These are phyloP conservation scores for Nemurella pictetii DNA, from an alignment of 2,888 invertebrate species.

Conservation along the genomic window DNA sequence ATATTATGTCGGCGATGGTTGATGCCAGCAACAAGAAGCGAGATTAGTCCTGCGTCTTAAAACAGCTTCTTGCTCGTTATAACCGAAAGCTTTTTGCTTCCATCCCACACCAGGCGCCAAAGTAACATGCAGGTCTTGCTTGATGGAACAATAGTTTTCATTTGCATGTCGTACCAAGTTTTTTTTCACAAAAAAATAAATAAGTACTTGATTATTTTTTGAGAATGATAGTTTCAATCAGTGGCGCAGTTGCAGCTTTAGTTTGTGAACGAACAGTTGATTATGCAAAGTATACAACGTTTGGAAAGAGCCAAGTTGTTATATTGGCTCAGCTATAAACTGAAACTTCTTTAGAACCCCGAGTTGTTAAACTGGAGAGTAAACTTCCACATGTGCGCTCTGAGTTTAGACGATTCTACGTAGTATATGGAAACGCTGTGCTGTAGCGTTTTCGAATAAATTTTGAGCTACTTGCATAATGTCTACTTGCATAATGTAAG, in stretches of 20 bases:
- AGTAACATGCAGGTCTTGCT: background rate
- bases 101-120: background rate
- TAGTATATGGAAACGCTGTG: background rate
- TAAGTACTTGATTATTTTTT: background rate
- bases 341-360: background rate
- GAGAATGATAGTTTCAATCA: background rate
- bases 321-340: constrained; percentile 5
- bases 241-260: background rate
- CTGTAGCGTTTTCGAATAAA: background rate
- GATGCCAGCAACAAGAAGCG: background rate
- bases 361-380: constrained; percentile 4
- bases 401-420: background rate
- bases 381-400: background rate
- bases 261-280: background rate
- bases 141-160: too few relatives aligned
- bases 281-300: background rate
- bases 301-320: background rate
- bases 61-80: background rate
- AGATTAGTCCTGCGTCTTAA: background rate
- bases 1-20: background rate
- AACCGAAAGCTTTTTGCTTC: background rate
- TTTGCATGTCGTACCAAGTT: background rate
- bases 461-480: background rate
- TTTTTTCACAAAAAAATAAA: background rate
- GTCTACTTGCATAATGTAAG: background rate